Percentiles rank a stretch among this genome's conserved stretches.
Conservation (phyloP, 2,888 invertebrate genomes). For the Caenorhabditis virilis region DNA sequence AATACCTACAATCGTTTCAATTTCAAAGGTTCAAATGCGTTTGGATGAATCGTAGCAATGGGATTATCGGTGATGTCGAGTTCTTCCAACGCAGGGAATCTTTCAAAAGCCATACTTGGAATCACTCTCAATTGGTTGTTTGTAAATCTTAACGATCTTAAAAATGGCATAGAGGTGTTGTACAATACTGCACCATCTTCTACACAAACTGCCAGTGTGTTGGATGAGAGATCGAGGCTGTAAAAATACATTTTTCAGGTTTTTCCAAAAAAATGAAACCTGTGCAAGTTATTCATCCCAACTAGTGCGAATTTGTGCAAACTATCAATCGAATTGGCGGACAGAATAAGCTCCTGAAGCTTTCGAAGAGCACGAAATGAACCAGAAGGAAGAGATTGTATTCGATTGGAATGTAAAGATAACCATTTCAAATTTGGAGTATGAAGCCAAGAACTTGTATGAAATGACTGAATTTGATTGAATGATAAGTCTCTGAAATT, state of each 20-base stretch:
- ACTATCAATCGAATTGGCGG: constrained; percentile 45
- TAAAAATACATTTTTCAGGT: no score
- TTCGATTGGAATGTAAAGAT: constrained; percentile 42
- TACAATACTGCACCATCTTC: constrained; percentile 57
- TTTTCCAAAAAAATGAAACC: no score
- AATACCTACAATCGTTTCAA: constrained; percentile 46
- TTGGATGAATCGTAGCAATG: constrained; percentile 50
- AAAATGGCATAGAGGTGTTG: constrained; percentile 52
- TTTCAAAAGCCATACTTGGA: constrained; percentile 48
- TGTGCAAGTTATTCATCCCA: constrained; percentile 48
- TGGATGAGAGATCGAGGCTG: constrained; percentile 48
- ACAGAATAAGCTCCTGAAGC: constrained; percentile 43
- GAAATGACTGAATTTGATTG: constrained; percentile 47
- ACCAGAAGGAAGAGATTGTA: constrained; percentile 46
- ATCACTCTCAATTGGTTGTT: constrained; percentile 45
- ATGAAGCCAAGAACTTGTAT: constrained; percentile 47
- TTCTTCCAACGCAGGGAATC: constrained; percentile 50
- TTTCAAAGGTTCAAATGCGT: constrained; percentile 52
- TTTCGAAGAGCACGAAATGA: constrained; percentile 44
- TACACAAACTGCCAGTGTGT: constrained; percentile 54
- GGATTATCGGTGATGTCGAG: constrained; percentile 55
- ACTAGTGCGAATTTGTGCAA: constrained; percentile 50
- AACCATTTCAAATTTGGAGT: constrained; percentile 45
- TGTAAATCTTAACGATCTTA: constrained; percentile 41
- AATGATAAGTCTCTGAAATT: constrained; percentile 41